Base-by-base conservation (phyloP, 2,797 vertebrate species). In the Liasis olivaceus region DNA sequence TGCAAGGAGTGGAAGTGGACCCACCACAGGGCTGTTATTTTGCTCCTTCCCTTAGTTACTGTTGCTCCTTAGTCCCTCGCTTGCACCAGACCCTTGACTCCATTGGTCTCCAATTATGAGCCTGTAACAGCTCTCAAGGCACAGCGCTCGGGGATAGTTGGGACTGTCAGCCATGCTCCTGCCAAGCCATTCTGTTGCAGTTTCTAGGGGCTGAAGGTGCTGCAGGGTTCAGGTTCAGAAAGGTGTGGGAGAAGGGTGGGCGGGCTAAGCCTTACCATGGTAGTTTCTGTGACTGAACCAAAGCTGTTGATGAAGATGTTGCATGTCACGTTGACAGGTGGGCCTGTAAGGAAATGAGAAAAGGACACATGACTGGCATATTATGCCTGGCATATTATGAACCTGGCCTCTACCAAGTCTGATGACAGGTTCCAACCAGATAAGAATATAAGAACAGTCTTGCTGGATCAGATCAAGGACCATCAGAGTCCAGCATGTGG, bases 301-400 rank as follows among this genome's bases (percentile, higher is more conserved):
- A 99, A 99, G 96, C 99, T 99, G 97, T 99, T 99, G 98, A 99
- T 99, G 97, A 99, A 99, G 97, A 99, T 99, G 97, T 99, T 99
- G 97, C 99, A 99, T 31, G 99, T 99, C 97, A 99, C 99, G 88
- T 99, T 99, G 97, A 99, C 98, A 0, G 99, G 98, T 1, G 98
- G 98, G 87, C 99, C 99, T 99, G 97, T 77, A 93, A 96, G 95
- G 94, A 58, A 59, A 85, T 4, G 31, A 54, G 42, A 59, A 17
- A 94, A 91, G 0, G 77, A 24, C 22, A 11, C 3, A 20, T 22
- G 72, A 20, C 20, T 81, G 36, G 36, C 72, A 47, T 22, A 20
- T 77, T 22, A 36, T 2, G n/a, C 28, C 63, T 22, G 4, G 26
- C 47, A 36, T 42, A 20, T 81, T 22, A 36, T 2, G n/a, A 26